Evolutionary conservation across 2,113 vertebrate genomes (phyloP), one percentile per base, ranked within the genome.

Genomic region (Passer domesticus): DNA sequence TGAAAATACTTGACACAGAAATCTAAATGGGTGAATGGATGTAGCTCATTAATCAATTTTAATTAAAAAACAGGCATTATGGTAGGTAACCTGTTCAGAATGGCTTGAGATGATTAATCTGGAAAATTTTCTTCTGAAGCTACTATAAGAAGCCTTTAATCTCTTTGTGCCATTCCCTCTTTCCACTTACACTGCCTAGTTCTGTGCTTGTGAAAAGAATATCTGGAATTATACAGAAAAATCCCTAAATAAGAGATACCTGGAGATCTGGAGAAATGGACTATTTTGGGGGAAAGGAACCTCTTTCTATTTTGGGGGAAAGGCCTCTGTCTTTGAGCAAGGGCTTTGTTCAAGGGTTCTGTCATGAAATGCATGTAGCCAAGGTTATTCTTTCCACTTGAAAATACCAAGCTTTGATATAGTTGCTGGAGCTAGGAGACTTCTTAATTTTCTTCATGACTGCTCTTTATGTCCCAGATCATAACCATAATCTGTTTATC

Each of bases 401-500:
- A 89, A 84, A 91, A 78, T 53, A 68, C 27, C 30, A 89, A 89
- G 31, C 74, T 94, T 78, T 75, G 24, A 56, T 92, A 41, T 35
- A 68, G 33, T 66, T 89, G 52, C 35, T 87, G 50, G 66, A 95
- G 62, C 44, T 83, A 58, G 28, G 46, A 82, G 53, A 69, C 83
- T 92, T 47, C 77, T 92, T 94, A 92, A 94, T 96, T 97, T 95
- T 97, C 90, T 82, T 92, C 91, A 89, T 84, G 81, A 79, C 53
- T 95, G 89, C 73, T 76, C 66, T 91, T 96, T 77, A 82, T 87
- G 77, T 91, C 70, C 64, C 69, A 83, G 69, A 79, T 91, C 74
- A 87, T 91, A 95, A 84, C 41, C 28, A 79, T 95, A 95, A 94
- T 91, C 84, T 91, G 83, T 94, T 96, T 95, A 95, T 94, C 75